These are phyloP conservation scores for Dynastes hyllus DNA, from an alignment of 2,888 invertebrate genomes.

Conservation along the genomic window DNA sequence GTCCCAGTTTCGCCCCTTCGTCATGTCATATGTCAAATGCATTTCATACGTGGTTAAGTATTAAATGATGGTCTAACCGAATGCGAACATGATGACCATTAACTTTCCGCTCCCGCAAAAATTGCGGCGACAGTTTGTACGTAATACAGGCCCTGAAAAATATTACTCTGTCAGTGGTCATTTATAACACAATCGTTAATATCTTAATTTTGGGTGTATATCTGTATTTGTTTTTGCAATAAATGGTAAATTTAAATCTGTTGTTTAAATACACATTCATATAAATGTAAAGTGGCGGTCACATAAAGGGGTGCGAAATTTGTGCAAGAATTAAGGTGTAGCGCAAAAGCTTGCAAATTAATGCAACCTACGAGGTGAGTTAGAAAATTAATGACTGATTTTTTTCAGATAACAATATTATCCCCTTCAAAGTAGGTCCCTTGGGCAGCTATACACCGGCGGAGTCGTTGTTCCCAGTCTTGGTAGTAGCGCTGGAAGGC, in stretches of 20 bases:
- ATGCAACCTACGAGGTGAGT: no score
- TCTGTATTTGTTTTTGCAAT: background rate
- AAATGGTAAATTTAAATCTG: no score
- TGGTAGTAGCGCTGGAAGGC: no score
- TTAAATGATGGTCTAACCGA: slow-evolving; percentile 36
- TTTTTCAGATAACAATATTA: no score
- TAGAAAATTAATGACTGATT: no score
- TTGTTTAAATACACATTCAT: background rate
- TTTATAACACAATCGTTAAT: background rate
- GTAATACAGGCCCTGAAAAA: background rate
- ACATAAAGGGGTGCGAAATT: no score
- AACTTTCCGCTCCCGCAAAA: slow-evolving; percentile 15
- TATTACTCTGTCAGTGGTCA: background rate
- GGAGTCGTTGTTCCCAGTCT: no score
- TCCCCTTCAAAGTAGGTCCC: no score
- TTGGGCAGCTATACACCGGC: no score
- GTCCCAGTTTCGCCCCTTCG: slow-evolving; percentile 32
- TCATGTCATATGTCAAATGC: slow-evolving; percentile 42
- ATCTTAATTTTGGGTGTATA: background rate
- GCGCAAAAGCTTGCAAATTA: no score
- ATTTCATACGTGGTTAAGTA: slow-evolving; percentile 37
- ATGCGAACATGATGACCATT: slow-evolving; percentile 27
- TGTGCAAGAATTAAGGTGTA: no score
- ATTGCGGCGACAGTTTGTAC: slow-evolving; percentile 6
- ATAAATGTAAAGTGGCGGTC: no score